These are phyloP conservation scores for Kryptopterus vitreolus DNA, from an alignment of 2,797 vertebrate genomes.

Conservation along the genomic window DNA sequence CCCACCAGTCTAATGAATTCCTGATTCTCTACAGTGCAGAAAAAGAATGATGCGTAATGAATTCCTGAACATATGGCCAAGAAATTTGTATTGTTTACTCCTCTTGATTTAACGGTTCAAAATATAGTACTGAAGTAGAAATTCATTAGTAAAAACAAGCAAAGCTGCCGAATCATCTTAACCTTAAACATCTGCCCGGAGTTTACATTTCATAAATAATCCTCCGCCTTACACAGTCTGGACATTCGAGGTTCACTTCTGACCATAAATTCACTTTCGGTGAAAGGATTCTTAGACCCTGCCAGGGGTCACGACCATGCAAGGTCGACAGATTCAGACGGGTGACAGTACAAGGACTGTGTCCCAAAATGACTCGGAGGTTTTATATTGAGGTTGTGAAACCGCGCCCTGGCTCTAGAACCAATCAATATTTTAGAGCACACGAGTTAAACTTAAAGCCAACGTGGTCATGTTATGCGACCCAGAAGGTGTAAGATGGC, in stretches of 20 bases:
- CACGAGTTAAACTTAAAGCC: too few relatives aligned
- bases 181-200: neutral
- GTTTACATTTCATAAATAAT: neutral
- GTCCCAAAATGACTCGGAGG: too few relatives aligned
- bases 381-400: too few relatives aligned
- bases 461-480: too few relatives aligned
- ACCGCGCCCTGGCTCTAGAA: too few relatives aligned
- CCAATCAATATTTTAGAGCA: too few relatives aligned
- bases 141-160: neutral
- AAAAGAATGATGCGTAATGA: neutral
- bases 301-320: constrained; percentile 4
- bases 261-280: neutral
- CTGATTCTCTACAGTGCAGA: constrained; percentile 5
- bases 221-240: constrained; percentile 17
- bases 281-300: neutral
- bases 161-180: constrained; percentile 1
- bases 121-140: too few relatives aligned
- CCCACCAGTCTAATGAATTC: constrained; percentile 38
- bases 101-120: neutral
- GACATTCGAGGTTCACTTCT: neutral
- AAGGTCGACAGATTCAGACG: too few relatives aligned
- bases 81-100: constrained; percentile 2
- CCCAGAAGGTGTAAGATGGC: too few relatives aligned
- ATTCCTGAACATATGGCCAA: neutral
- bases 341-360: too few relatives aligned